phyloP scores from a whole-genome alignment of 2,888 invertebrate genomes.

The Cenopis cana region DNA sequence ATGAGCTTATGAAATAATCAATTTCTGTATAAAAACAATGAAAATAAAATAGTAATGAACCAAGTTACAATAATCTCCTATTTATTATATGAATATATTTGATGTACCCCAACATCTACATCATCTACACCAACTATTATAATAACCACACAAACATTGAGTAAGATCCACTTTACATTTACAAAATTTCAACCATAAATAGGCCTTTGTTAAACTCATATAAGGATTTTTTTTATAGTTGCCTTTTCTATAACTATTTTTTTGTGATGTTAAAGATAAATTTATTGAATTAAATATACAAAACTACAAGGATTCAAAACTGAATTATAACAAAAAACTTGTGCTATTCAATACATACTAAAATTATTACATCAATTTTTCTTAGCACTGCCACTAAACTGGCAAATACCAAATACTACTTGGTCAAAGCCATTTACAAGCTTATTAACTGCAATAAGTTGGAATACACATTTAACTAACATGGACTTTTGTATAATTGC shows the following conservation, averaged over 20 bases:
- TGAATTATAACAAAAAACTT: slow-evolving; percentile 10
- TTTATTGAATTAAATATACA: background rate
- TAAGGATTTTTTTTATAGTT: background rate
- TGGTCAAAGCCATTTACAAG: slow-evolving; percentile 8
- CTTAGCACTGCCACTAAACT: slow-evolving; percentile 10
- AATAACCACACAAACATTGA: background rate
- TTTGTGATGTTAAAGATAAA: slow-evolving; percentile 11
- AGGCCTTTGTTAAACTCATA: slow-evolving; percentile 15
- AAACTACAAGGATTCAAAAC: background rate
- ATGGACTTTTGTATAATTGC: slow-evolving; percentile 13
- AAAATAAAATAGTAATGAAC: background rate
- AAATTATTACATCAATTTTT: background rate
- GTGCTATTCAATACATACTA: background rate
- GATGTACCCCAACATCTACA: background rate
- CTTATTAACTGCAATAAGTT: background rate
- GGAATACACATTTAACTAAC: slow-evolving; percentile 13
- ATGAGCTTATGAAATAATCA: background rate
- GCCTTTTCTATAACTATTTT: background rate
- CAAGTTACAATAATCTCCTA: too few relatives aligned
- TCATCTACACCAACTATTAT: background rate
- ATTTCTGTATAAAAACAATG: background rate
- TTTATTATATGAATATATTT: too few relatives aligned
- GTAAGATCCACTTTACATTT: background rate
- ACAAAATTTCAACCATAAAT: slow-evolving; percentile 3
- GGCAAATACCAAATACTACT: slow-evolving; percentile 19